Base-by-base conservation (phyloP, 1,140 invertebrate genomes). In the Hydropsyche tenuis region DNA sequence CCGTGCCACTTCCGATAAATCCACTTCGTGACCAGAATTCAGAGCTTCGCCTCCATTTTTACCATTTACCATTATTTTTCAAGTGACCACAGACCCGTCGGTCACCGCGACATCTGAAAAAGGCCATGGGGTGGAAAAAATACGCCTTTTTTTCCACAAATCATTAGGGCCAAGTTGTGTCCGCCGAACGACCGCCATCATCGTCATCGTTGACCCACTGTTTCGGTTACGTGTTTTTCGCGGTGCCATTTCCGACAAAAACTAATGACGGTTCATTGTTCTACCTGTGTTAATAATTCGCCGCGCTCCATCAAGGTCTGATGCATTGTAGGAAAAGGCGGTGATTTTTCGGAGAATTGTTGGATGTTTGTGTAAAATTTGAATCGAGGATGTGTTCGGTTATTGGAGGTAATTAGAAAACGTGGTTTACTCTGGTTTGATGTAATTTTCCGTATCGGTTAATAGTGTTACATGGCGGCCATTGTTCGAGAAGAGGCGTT, bases 211-310 rank as follows among this genome's bases (percentile, higher is more conserved):
- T 53, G 48, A 53, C 48, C 48, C 16, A 53, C 48, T 53, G 48
- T 53, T 53, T 7, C 16, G 48, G 9, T 37, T 37, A 37, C 20
- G 48, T 53, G 48, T 16, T 18, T 7, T 18, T 53, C 16, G 2
- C 16, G 14, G 11, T 53, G 20, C 9, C 16, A 18, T 53, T 53
- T 53, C 16, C 48, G 16, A 20, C 48, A 53, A 18, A 18, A 18
- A 53, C 14, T 20, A 20, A 53, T 53, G 48, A 53, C 16, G 18
- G 48, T 18, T 53, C 48, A 53, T 53, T 53, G 48, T 53, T 53
- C 16, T 53, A 53, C 48, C 48, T 53, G 48, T 20, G 16, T 53
- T 20, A 3, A 3, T 48, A 53, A 53, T 18, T 53, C 48, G 16
- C 18, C 1, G n/a, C 16, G 16, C 4, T 37, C 30, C 30, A 37